Evolutionary conservation across 2,113 vertebrate genomes (phyloP).

Genomic region (Lasiurus borealis): DNA sequence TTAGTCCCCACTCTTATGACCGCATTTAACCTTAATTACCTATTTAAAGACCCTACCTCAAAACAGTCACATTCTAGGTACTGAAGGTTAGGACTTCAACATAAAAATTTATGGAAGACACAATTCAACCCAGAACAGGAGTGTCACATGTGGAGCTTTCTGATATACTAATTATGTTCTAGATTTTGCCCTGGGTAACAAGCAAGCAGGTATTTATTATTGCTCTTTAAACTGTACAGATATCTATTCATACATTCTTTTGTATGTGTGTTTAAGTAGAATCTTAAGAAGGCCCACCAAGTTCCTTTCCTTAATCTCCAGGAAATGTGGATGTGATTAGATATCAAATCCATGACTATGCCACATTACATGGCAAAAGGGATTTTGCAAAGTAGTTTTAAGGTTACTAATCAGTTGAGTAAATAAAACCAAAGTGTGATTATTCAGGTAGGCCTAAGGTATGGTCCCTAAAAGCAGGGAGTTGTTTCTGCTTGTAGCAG

Average conservation of each 20-base stretch:
- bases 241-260: background rate
- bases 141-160: background rate
- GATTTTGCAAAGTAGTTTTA: background rate
- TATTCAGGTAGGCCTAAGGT: background rate
- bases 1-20: background rate
- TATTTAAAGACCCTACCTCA: background rate
- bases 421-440: background rate
- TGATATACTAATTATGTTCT: background rate
- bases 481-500: background rate
- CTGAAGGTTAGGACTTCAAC: background rate
- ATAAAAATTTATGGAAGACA: background rate
- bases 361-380: background rate
- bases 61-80: background rate
- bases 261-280: background rate
- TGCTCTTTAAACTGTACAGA: background rate
- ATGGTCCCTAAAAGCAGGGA: background rate
- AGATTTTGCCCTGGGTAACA: background rate
- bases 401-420: background rate
- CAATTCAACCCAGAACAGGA: background rate
- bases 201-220: no score
- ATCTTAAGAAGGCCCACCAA: background rate
- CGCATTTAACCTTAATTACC: background rate
- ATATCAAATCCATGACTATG: background rate
- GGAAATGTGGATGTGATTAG: background rate
- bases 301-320: background rate